These are phyloP conservation scores for Microctenopoma lineatum DNA, from an alignment of 2,797 vertebrate species.

Conservation along the genomic window DNA sequence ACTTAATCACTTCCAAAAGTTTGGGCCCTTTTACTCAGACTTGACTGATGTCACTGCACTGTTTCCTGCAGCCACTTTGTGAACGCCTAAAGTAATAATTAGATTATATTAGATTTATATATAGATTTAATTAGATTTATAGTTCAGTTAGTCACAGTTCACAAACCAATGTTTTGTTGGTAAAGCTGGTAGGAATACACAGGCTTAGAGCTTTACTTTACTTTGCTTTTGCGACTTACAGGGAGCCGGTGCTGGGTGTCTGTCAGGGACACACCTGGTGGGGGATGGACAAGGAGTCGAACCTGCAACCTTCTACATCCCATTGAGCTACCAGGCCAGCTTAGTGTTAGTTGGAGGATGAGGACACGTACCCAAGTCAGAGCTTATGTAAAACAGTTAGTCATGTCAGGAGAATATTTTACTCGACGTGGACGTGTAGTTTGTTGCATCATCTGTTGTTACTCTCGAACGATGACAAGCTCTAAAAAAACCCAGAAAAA, in stretches of 20 bases:
- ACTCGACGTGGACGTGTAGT: neutral
- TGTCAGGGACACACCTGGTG: too few species aligned
- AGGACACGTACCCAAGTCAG: slow-evolving; percentile 4
- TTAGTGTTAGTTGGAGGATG: slow-evolving; percentile 10
- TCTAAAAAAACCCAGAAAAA: neutral
- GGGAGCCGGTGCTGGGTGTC: too few species aligned
- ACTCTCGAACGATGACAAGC: slow-evolving; percentile 36
- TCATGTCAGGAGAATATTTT: slow-evolving; percentile 12
- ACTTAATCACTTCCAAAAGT: slow-evolving; percentile 22
- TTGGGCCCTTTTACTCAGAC: neutral
- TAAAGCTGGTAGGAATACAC: neutral
- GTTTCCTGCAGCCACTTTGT: slow-evolving; percentile 39
- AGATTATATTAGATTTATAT: too few species aligned
- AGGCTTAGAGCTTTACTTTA: neutral
- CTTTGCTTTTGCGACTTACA: too few species aligned
- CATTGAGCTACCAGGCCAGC: too few species aligned
- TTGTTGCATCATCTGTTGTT: slow-evolving; percentile 48
- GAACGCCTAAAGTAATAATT: slow-evolving; percentile 33
- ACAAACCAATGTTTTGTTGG: too few species aligned
- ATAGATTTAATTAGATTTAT: slow-evolving; percentile 58
- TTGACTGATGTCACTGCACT: neutral
- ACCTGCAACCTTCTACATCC: too few species aligned
- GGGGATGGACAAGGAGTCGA: too few species aligned
- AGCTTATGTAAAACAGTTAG: slow-evolving; percentile 12
- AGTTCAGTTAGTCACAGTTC: slow-evolving; percentile 35